These are phyloP conservation scores for Pterophyllum scalare DNA, from an alignment of 2,113 vertebrate genomes.

Conservation along the genomic window DNA sequence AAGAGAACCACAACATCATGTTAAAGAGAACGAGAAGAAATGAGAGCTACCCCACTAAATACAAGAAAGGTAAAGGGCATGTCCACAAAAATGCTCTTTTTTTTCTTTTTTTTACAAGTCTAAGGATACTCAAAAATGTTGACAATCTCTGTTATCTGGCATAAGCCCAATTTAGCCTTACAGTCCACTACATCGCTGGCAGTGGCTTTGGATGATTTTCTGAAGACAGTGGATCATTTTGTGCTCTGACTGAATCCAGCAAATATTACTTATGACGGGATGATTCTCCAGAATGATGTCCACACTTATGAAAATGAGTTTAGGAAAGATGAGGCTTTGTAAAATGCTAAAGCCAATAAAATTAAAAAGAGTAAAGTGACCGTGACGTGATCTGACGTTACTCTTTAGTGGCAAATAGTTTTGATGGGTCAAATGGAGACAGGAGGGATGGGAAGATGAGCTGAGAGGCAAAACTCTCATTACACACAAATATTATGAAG, in stretches of 20 bases:
- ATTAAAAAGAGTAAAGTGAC: background rate
- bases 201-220: conserved; percentile 27
- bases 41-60: fast-evolving
- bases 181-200: conserved; percentile 22
- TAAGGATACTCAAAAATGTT: background rate
- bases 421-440: conserved; percentile 25
- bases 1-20: background rate
- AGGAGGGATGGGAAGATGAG: conserved; percentile 21
- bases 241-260: background rate
- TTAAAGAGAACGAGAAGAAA: background rate
- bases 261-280: conserved; percentile 5
- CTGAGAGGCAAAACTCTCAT: conserved; percentile 15
- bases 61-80: background rate
- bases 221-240: background rate
- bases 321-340: conserved; percentile 18
- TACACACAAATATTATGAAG: conserved; percentile 14
- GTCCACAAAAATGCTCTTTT: background rate
- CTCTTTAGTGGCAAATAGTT: background rate
- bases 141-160: background rate
- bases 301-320: background rate
- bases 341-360: background rate
- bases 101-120: too few relatives aligned
- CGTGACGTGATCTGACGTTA: conserved; percentile 3
- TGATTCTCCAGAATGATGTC: conserved; percentile 15
- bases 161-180: background rate